Conservation (phyloP, 1,140 invertebrate species). For the Drosophila aff. region DNA sequence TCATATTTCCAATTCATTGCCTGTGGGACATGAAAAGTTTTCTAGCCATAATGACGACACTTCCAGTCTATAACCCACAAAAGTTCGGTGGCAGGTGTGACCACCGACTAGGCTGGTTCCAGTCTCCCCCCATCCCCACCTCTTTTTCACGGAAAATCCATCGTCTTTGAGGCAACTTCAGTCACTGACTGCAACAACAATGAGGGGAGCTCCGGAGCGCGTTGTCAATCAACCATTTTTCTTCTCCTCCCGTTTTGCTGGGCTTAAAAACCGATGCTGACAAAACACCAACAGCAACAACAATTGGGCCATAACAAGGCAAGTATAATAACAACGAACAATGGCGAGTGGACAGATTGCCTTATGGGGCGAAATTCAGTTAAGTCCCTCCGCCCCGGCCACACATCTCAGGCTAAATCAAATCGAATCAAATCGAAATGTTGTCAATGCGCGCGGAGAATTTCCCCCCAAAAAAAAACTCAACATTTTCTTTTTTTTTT, state of each 20-base stretch:
- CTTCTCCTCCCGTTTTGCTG: constrained; percentile 9
- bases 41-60: constrained; percentile 10
- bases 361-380: constrained; percentile 41
- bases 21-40: constrained; percentile 23
- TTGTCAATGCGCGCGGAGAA: constrained; percentile 41
- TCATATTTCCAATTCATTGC: constrained; percentile 30
- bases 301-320: constrained; percentile 13
- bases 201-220: constrained; percentile 3
- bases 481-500: constrained; percentile 11
- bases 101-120: not conserved
- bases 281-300: constrained; percentile 38
- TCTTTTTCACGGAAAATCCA: constrained; percentile 14
- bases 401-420: constrained; percentile 19
- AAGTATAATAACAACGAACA: constrained; percentile 40
- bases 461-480: constrained; percentile 31
- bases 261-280: constrained; percentile 48
- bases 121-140: not conserved
- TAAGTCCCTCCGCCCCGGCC: constrained; percentile 18
- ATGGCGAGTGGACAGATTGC: constrained; percentile 60
- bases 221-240: constrained; percentile 53
- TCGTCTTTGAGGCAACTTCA: constrained; percentile 8
- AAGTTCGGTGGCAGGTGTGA: constrained; percentile 42
- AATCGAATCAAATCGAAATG: constrained; percentile 59
- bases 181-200: constrained; percentile 8
- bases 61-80: constrained; percentile 28